Conservation (phyloP, 35 echinoderm and acorn worm species). For the Ophiothrix spiculata region DNA sequence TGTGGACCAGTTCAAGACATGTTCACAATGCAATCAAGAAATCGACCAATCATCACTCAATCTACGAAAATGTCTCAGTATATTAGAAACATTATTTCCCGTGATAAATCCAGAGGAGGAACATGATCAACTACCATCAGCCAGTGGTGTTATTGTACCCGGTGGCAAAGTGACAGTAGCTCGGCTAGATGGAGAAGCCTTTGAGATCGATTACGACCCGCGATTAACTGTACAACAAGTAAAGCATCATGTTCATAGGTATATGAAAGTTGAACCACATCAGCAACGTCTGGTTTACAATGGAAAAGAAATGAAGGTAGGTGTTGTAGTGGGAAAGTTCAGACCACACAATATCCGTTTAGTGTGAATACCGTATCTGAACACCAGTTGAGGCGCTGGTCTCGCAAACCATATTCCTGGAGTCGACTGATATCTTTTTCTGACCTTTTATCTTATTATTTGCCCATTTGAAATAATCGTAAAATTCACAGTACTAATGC, state of each 20-base stretch:
- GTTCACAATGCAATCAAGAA: background rate
- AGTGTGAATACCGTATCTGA: background rate
- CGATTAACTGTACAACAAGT: background rate
- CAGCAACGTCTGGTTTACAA: constrained; percentile 36
- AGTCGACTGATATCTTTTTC: background rate
- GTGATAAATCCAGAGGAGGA: background rate
- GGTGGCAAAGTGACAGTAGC: constrained; percentile 9
- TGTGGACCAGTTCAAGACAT: background rate
- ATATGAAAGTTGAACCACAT: constrained; percentile 9
- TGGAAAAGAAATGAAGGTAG: constrained; percentile 35
- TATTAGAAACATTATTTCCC: constrained; percentile 3
- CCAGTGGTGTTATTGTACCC: background rate
- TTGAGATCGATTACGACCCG: background rate
- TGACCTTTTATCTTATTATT: background rate
- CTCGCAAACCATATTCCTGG: no score
- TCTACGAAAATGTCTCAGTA: constrained; percentile 2
- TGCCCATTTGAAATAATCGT: background rate
- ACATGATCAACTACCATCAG: background rate
- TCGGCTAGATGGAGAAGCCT: constrained; percentile 11
- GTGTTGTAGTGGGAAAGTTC: background rate
- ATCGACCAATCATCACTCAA: background rate
- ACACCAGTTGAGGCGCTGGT: background rate
- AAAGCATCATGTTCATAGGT: background rate
- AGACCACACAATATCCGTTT: background rate
- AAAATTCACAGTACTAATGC: background rate